Evolutionary conservation across 2,888 invertebrate species (phyloP), one percentile per base, ranked within the genome.

Genomic region (Phengaris arion): DNA sequence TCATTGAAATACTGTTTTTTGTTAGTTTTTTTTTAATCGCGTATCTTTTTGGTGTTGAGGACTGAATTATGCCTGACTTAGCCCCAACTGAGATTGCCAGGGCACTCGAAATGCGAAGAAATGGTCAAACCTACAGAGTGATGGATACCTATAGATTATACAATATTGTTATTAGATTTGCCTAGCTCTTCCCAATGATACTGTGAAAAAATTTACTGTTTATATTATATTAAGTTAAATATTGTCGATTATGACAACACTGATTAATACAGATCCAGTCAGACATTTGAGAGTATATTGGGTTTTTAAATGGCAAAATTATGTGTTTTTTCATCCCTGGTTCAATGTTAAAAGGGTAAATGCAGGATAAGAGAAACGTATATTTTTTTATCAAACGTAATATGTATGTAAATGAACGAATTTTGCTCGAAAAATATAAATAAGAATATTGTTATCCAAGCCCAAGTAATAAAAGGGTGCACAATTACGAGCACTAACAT

Each of bases 381-480:
- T 59, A 10, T 59, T 59, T 59, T 57, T 59, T 59, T 35, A 59
- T 59, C 59, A 59, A 22, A 22, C 4, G 10, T 9, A n/a, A n/a
- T n/a, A 52, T 12, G 52, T 22, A 59, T 57, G 55, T n/a, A 57
- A 57, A 57, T 57, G 57, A 59, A 59, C 10, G 59, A 59, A 59
- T 59, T 59, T 59, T 1, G 22, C 6, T 59, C 2, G 10, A 6
- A 59, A 59, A 22, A 10, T 9, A 22, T 22, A 10, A 59, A 22
- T 22, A 0, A 35, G 22, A 22, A 22, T 35, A 59, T 59, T 59
- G 59, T 59, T 22, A 57, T 22, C 15, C 22, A 5, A 22, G 15
- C 59, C 59, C 22, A 10, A 22, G 22, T 59, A 59, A 59, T 22
- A 59, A 59, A 35, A 57, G 57, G 15, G 57, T 15, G 55, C 13